Evolutionary conservation across 1,140 invertebrate genomes (phyloP).

Genomic region (Achroia grisella): DNA sequence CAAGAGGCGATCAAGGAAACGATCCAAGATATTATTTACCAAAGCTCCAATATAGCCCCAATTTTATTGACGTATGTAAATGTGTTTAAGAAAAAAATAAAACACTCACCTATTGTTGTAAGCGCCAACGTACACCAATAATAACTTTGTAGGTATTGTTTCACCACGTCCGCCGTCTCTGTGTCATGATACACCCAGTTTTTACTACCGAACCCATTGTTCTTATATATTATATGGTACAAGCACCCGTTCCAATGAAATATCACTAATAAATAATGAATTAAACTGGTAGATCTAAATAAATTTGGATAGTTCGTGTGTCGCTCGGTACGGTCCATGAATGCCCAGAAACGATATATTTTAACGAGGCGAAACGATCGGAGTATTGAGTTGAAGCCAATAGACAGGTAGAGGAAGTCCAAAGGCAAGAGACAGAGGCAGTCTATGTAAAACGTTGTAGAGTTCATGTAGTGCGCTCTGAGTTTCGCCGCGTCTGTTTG

Average conservation of each 20-base stretch:
- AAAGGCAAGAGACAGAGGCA: conserved; percentile 97
- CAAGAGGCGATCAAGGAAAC: too few species aligned
- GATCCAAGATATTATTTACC: too few species aligned
- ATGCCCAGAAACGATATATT: conserved; percentile 98
- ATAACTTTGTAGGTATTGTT: conserved; percentile 97
- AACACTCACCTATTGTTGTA: conserved; percentile 87
- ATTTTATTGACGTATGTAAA: too few species aligned
- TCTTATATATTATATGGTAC: conserved; percentile 96
- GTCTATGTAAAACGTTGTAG: conserved; percentile 99
- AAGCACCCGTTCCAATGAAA: conserved; percentile 99
- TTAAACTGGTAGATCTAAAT: conserved; percentile 93
- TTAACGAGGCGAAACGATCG: conserved; percentile 97
- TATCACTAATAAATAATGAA: conserved; percentile 97
- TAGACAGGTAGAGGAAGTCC: conserved; percentile 98
- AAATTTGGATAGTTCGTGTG: conserved; percentile 99
- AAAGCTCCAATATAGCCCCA: too few species aligned
- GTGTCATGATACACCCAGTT: conserved; percentile 92
- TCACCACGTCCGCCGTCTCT: conserved; percentile 89
- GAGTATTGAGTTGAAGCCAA: conserved; percentile 98
- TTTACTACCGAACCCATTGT: conserved; percentile 92
- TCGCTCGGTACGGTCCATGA: conserved; percentile 97
- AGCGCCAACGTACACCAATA: conserved; percentile 98
- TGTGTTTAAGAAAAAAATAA: too few species aligned
- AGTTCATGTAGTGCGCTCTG: conserved; percentile 98
- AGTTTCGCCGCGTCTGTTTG: conserved; percentile 96